Evolutionary conservation across 37 sponge, comb jelly and placozoan genomes (phyloP).

Genomic region (Ianthella basta): DNA sequence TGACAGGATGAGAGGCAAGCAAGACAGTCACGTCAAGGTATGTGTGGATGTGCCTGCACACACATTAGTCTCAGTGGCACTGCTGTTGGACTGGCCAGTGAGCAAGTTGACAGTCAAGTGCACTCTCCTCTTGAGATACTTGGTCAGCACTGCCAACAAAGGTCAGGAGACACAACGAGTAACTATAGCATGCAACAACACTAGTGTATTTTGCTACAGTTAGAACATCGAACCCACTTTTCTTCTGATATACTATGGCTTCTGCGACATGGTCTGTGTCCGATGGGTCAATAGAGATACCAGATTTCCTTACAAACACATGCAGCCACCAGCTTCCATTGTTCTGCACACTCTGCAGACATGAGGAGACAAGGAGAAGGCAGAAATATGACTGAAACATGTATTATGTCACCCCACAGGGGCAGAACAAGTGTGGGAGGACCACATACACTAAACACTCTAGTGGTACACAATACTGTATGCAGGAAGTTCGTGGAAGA

Average conservation of each 20-base stretch:
- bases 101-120: constrained; percentile 91
- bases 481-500: no score
- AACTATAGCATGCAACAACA: no score
- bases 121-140: constrained; percentile 72
- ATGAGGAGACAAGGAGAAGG: background rate
- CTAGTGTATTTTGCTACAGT: background rate
- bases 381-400: background rate
- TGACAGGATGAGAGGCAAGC: background rate
- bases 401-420: background rate
- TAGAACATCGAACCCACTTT: constrained; percentile 44
- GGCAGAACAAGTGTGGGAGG: background rate
- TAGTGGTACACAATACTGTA: no score
- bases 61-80: background rate
- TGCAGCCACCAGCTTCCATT: constrained; percentile 91
- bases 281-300: constrained; percentile 61
- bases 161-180: no score
- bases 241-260: constrained; percentile 49
- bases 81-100: constrained; percentile 80
- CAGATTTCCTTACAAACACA: constrained; percentile 68
- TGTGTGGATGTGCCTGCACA: background rate
- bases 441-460: no score
- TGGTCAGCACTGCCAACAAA: constrained; percentile 77
- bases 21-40: background rate
- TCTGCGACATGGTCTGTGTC: constrained; percentile 56
- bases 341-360: constrained; percentile 76